Base-by-base conservation (phyloP, 92 coral and sea anemone species). In the Heliopora coerulea region DNA sequence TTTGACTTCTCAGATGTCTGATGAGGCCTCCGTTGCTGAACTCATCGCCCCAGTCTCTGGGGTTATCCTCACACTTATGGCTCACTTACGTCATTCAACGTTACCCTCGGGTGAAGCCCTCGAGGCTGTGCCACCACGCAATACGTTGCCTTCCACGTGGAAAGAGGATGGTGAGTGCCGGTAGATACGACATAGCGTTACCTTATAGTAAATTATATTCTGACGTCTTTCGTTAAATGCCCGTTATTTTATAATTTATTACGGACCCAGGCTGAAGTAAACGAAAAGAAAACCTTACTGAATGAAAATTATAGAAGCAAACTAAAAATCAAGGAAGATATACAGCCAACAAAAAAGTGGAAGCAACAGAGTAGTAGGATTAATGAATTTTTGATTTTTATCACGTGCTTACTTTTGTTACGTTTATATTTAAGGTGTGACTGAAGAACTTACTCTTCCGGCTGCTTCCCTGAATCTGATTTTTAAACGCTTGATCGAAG, bases 1-100 rank as follows among this genome's bases (percentile, higher is more conserved):
- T 35, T 65, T 61, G 41, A 13, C 32, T 26, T 30, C 29, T 50
- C 69, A 91, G 96, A 84, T 95, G 79, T 91, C 99, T 5, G 91
- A 90, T 30, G 99, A 95, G 49, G 80, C 57, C 46, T 90, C 96
- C 2, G 56, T 86, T 28, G 80, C 91, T 13, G 97, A 95, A 72
- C 78, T 95, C 8, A 86, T 89, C 39, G 88, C 96, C 48, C 96
- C 98, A 46, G 96, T 90, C 15, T 93, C 98, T 10, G 98, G 98
- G 1, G 96, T 93, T 54, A 82, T 93, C 65, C 83, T 93, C 21
- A 79, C 88, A 29, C 85, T 93, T 19, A 84, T 88, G 91, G 87
- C 99, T 0, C 96, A 95, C 54, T 81, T 90, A 23, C 92, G 91
- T 31, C 99, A 95, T 83, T 85, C 88, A 58, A 80, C 89, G 73